Conservation (phyloP, 35 echinoderm and acorn worm genomes). For the Apostichopus californicus region DNA sequence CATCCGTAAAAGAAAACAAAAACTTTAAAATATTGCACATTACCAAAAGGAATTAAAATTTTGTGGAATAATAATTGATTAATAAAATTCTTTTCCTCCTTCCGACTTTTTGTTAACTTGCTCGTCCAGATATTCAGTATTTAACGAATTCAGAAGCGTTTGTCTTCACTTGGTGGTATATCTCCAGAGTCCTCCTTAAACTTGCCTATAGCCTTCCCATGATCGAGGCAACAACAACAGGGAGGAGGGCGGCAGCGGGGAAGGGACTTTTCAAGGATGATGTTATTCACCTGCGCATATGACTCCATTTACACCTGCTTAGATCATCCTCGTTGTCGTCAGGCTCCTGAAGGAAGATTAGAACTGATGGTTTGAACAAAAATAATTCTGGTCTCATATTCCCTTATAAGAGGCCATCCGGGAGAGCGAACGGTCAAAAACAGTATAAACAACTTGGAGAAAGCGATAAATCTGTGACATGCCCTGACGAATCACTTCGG, state of each 20-base stretch:
- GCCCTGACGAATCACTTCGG: not conserved
- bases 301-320: slow-evolving; percentile 2
- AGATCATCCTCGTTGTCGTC: not conserved
- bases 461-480: not conserved
- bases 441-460: not conserved
- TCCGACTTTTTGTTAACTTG: not conserved
- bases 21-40: not conserved
- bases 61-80: not conserved
- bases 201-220: not conserved
- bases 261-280: not conserved
- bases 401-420: not conserved
- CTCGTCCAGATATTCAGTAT: not conserved
- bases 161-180: not conserved
- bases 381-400: not conserved
- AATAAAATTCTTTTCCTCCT: not conserved
- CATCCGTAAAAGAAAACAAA: not conserved
- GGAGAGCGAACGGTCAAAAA: not conserved
- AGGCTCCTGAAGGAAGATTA: not conserved
- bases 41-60: not conserved
- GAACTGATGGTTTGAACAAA: not conserved
- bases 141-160: not conserved
- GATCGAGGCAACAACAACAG: not conserved
- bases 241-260: not conserved
- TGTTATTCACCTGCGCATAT: not conserved
- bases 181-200: not conserved